phyloP scores from a whole-genome alignment of 1,140 invertebrate genomes.

The Latrodectus geometricus region DNA sequence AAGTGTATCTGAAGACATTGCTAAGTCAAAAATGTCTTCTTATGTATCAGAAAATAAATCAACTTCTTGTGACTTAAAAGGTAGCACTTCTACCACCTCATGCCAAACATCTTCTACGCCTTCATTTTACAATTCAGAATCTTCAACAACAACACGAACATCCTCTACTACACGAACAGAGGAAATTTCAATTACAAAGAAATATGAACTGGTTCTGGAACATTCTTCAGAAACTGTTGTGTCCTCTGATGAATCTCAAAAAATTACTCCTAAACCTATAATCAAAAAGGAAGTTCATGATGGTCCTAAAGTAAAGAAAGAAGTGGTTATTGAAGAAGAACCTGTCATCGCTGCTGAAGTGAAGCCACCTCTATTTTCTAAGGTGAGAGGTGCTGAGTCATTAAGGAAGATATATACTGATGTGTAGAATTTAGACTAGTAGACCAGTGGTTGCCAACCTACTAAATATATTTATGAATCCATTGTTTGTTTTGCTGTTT shows the following conservation, averaged over 20 bases:
- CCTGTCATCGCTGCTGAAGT: slow-evolving; percentile 78
- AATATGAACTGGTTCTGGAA: slow-evolving; percentile 43
- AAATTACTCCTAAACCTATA: slow-evolving; percentile 46
- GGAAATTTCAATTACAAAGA: slow-evolving; percentile 50
- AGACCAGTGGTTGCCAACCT: slow-evolving; percentile 60
- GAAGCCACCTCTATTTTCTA: slow-evolving; percentile 62
- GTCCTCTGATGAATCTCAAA: not conserved
- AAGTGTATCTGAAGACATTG: too few relatives aligned
- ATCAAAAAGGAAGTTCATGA: slow-evolving; percentile 52
- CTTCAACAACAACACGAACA: slow-evolving; percentile 33
- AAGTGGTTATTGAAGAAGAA: slow-evolving; percentile 77
- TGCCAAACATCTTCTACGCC: slow-evolving; percentile 32
- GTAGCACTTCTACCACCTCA: slow-evolving; percentile 17
- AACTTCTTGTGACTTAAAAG: slow-evolving; percentile 1
- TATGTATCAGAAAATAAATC: slow-evolving; percentile 1
- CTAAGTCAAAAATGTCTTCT: slow-evolving; percentile 6
- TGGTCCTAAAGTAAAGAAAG: slow-evolving; percentile 70
- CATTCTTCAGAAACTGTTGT: slow-evolving; percentile 33
- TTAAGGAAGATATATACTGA: slow-evolving; percentile 57
- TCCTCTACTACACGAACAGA: slow-evolving; percentile 34
- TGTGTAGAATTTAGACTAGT: slow-evolving; percentile 34
- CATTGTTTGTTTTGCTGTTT: slow-evolving; percentile 27
- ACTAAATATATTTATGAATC: slow-evolving; percentile 9
- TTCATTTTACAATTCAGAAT: slow-evolving; percentile 13
- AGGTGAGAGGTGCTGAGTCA: slow-evolving; percentile 61